Evolutionary conservation across 2,113 vertebrate genomes (phyloP).

Genomic region (Malurus elegans): DNA sequence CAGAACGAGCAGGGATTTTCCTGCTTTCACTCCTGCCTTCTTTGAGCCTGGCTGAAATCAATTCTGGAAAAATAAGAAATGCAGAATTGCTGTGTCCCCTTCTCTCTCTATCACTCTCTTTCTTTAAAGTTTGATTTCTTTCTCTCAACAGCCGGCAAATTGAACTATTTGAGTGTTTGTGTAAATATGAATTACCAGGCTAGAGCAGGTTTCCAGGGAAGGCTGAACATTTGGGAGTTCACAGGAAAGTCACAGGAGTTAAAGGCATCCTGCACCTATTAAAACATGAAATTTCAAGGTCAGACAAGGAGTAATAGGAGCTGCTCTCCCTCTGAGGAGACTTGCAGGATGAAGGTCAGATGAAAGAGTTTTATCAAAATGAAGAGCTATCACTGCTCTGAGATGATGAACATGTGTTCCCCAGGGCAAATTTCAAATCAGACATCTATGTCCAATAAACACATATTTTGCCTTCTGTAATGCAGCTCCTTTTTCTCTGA

Average conservation of each 20-base stretch:
- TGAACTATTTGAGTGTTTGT: background rate
- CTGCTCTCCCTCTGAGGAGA: background rate
- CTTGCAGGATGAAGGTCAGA: constrained; percentile 44
- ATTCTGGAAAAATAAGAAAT: background rate
- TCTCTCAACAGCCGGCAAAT: background rate
- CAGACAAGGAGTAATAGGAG: constrained; percentile 2
- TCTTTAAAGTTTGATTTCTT: background rate
- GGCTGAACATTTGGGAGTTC: background rate
- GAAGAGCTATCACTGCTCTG: background rate
- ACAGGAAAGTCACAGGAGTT: background rate
- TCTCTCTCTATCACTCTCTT: background rate
- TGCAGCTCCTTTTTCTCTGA: background rate
- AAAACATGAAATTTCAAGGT: constrained; percentile 60
- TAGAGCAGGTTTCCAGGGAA: background rate
- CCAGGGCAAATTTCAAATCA: background rate
- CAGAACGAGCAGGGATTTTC: background rate
- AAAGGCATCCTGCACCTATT: background rate
- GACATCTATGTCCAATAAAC: background rate
- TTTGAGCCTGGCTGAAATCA: background rate
- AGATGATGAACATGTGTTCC: background rate
- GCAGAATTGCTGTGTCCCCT: background rate
- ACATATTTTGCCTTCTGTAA: background rate
- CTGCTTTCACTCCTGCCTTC: background rate
- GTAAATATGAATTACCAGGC: background rate
- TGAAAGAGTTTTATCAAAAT: background rate